Conservation (phyloP, 2,113 vertebrate species). For the Penelope pileata region DNA sequence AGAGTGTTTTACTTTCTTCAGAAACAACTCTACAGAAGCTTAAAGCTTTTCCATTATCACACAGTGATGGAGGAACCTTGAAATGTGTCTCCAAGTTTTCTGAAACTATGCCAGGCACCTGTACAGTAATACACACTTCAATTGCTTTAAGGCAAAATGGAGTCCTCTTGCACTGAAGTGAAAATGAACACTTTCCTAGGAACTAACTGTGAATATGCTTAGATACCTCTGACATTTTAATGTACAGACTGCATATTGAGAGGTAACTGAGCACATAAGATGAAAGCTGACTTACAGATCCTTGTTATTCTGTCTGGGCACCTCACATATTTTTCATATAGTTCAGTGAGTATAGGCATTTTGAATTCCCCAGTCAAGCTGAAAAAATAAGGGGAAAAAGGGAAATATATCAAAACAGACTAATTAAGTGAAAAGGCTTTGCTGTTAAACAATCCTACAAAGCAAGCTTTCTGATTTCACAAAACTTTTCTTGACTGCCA, state of each 20-base stretch:
- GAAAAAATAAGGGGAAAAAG: not conserved
- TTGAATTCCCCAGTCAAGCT: not conserved
- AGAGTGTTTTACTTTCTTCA: not conserved
- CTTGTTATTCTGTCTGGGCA: not conserved
- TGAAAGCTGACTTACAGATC: not conserved
- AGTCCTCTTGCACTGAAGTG: not conserved
- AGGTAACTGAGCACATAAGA: not conserved
- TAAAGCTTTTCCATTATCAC: not conserved
- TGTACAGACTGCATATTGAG: not conserved
- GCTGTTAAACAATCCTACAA: not conserved
- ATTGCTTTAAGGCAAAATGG: not conserved
- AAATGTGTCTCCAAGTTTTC: not conserved
- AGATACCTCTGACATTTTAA: not conserved
- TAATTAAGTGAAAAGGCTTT: not conserved
- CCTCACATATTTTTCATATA: not conserved
- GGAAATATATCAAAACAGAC: not conserved
- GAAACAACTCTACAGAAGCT: not conserved
- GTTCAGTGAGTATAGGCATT: not conserved
- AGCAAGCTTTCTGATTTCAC: not conserved
- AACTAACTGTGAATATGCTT: not conserved
- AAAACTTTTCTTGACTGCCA: not conserved
- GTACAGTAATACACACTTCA: not conserved
- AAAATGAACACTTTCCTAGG: not conserved
- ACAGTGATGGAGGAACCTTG: not conserved
- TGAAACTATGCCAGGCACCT: not conserved